Base-by-base conservation (phyloP, 2,797 vertebrate species). In the Sebastes vulpes region DNA sequence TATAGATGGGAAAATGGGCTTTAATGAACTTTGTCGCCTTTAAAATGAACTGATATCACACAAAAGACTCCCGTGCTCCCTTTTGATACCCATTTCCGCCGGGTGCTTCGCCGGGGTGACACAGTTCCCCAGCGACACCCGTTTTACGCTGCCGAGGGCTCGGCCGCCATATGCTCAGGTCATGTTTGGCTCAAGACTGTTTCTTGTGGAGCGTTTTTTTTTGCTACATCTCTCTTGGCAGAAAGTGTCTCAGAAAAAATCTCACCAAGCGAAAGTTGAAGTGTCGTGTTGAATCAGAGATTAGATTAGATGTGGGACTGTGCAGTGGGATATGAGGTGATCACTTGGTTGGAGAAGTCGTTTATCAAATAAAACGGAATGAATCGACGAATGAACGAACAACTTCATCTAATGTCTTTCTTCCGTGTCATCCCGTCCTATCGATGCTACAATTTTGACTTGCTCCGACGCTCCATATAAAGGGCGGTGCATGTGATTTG, bases 101-200 rank as follows among this genome's bases (percentile, higher is more conserved):
- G 66, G 31, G 16, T 4, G 18, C 6, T 52, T 57, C 3, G 28
- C 75, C 14, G 63, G 68, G 71, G 60, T 77, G 82, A 77, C 64
- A 69, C 7, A 25, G 58, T 67, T 79, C 73, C 71, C 75, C 42
- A 12, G 59, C 3, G 20, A 54, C 16, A 35, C 2, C 2, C 1
- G 28, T 66, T 82, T 88, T 16, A 14, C 72, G 69, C 61, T 25
- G 21, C 76, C 11, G 52, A 64, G 50, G 75, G 77, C 79, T 38
- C 35, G 1, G 12, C 53, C 9, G 61, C 82, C 89, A 79, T 89
- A 91, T 88, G 87, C 61, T 78, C 72, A 8, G 89, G 86, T 89
- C 82, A 75, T n/a, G 77, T 86, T 82, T 48, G 70, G 77, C 61
- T 86, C 73, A 73, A 60, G 77, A 20, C 14, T 2, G 59, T 69